Conservation (phyloP, 2,113 vertebrate species). For the Macrotis lagotis region DNA sequence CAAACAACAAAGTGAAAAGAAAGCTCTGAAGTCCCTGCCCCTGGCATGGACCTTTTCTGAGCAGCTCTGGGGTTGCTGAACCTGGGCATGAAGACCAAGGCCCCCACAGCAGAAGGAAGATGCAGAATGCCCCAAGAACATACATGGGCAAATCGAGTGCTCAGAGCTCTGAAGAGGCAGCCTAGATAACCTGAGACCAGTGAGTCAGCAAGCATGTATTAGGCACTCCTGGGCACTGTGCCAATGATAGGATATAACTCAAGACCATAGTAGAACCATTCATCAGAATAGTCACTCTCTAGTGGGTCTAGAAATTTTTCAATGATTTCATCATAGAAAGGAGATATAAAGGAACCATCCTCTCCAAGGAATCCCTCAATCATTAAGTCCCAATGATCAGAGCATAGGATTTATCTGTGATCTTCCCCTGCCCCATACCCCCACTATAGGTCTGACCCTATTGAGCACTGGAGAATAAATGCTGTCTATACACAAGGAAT, state of each 20-base stretch:
- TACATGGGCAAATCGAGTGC: neutral
- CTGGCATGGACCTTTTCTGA: neutral
- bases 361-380: rapidly evolving
- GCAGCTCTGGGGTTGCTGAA: neutral
- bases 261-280: neutral
- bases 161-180: neutral
- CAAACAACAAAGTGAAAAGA: neutral
- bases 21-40: neutral
- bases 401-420: rapidly evolving
- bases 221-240: neutral
- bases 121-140: neutral
- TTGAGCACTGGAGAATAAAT: neutral
- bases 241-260: neutral
- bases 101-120: neutral
- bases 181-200: neutral
- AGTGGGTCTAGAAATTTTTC: neutral
- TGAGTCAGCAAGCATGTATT: neutral
- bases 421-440: rapidly evolving
- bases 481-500: neutral
- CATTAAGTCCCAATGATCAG: neutral
- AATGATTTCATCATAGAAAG: neutral
- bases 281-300: neutral
- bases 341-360: neutral
- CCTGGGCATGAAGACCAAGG: neutral
- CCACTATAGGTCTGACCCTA: neutral